A percentile compares a stretch with the other conserved stretches of the same genome.
These are phyloP conservation scores for Neuroterus valhalla DNA, from an alignment of 1,140 invertebrate species.

Conservation along the genomic window DNA sequence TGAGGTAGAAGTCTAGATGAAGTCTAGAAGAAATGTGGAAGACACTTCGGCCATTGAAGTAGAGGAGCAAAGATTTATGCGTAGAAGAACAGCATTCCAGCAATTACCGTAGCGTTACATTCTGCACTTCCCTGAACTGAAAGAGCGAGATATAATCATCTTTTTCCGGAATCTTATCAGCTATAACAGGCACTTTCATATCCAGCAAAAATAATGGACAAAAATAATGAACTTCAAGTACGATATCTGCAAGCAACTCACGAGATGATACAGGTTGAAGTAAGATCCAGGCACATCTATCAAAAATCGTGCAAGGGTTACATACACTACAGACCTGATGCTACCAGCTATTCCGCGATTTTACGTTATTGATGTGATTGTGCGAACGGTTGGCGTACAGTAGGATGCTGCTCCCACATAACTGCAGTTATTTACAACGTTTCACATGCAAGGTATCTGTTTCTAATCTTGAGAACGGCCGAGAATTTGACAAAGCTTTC, in stretches of 20 bases:
- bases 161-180: neutral
- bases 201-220: neutral
- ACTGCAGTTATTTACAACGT: conserved; percentile 38
- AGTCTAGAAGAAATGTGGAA: no score
- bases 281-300: conserved; percentile 13
- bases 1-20: no score
- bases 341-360: neutral
- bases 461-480: conserved; percentile 27
- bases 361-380: conserved; percentile 27
- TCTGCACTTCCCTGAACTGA: no score
- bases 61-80: neutral
- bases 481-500: conserved; percentile 30
- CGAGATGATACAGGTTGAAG: neutral
- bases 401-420: no score
- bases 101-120: neutral
- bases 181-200: neutral
- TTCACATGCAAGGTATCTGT: conserved; percentile 23
- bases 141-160: no score
- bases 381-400: conserved; percentile 23
- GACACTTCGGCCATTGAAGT: no score
- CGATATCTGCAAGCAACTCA: neutral
- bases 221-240: neutral
- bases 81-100: neutral
- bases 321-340: conserved; percentile 19
- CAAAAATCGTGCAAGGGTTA: conserved; percentile 24